Evolutionary conservation across 2,797 vertebrate genomes (phyloP).

Genomic region (Aythya fuligula): DNA sequence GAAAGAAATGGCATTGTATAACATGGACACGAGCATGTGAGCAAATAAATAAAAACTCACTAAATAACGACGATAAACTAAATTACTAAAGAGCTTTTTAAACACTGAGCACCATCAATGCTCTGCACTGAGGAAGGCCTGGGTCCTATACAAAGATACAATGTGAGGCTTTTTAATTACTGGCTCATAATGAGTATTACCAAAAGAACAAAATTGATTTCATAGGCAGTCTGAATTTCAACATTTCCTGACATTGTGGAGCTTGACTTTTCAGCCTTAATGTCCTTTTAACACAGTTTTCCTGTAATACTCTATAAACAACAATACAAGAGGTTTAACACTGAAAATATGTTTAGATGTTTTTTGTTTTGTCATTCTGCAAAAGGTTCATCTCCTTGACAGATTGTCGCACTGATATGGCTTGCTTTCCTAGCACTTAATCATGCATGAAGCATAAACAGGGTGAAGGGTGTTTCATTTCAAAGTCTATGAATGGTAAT

Average conservation of each 20-base stretch:
- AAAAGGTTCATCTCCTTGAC: conserved; percentile 53
- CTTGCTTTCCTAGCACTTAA: conserved; percentile 49
- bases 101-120: neutral
- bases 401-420: neutral
- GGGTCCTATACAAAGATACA: neutral
- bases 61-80: neutral
- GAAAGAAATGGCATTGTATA: neutral
- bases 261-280: neutral
- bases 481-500: conserved; percentile 55
- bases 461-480: conserved; percentile 67
- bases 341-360: conserved; percentile 15
- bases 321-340: neutral
- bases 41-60: neutral
- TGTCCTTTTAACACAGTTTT: conserved; percentile 24
- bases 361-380: conserved; percentile 15
- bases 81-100: neutral
- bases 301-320: neutral
- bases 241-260: neutral
- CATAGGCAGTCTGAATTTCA: neutral
- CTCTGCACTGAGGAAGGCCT: neutral
- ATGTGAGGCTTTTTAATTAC: neutral
- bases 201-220: neutral
- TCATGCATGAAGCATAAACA: conserved; percentile 60
- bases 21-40: neutral
- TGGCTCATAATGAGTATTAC: neutral